These are phyloP conservation scores for Chymomyza fuscimana DNA, from an alignment of 2,888 invertebrate genomes.

Conservation along the genomic window DNA sequence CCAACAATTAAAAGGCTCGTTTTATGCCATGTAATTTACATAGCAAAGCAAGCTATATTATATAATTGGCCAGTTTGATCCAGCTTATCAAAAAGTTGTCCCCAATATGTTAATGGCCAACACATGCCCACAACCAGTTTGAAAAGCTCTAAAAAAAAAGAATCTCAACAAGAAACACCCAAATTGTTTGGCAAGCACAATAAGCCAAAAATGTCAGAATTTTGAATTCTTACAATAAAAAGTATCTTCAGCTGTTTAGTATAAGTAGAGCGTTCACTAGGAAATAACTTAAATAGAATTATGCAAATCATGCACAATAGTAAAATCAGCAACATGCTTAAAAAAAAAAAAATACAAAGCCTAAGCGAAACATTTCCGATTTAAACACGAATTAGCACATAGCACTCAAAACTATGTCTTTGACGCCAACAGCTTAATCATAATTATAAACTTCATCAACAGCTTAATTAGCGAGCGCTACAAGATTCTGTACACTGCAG, in stretches of 20 bases:
- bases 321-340: neutral
- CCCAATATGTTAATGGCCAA: neutral
- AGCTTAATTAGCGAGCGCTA: neutral
- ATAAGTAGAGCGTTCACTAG: constrained; percentile 54
- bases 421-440: neutral
- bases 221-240: neutral
- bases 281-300: constrained; percentile 49
- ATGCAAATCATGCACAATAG: constrained; percentile 51
- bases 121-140: constrained; percentile 34
- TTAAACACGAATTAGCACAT: constrained; percentile 41
- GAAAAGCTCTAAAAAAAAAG: constrained; percentile 24
- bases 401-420: neutral
- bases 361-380: constrained; percentile 64
- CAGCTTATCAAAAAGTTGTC: neutral
- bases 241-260: neutral
- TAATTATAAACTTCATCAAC: neutral
- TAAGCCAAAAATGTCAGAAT: neutral
- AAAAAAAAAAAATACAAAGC: neutral
- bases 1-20: neutral
- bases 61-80: neutral
- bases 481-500: neutral
- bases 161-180: neutral
- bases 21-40: neutral
- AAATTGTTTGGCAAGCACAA: too few relatives aligned
- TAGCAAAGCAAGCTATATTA: neutral